Evolutionary conservation across 2,888 invertebrate species (phyloP).

Genomic region (Monopis laevigella): DNA sequence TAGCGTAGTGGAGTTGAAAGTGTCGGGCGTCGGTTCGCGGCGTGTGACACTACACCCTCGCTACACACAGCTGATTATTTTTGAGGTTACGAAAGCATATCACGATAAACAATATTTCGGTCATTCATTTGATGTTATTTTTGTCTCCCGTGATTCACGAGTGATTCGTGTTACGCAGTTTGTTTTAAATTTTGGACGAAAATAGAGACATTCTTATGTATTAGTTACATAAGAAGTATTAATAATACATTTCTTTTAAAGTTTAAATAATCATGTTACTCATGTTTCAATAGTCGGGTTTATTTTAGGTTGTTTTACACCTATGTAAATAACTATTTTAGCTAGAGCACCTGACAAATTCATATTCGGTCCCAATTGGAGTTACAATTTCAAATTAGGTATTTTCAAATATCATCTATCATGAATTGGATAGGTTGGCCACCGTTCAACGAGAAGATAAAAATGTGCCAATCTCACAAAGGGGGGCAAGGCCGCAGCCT

Average conservation of each 20-base stretch:
- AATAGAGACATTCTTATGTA: too few relatives aligned
- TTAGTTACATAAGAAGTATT: too few relatives aligned
- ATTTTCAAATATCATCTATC: slow-evolving; percentile 1
- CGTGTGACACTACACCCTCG: slow-evolving; percentile 15
- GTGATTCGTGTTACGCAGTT: too few relatives aligned
- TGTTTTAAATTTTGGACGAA: too few relatives aligned
- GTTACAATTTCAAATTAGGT: too few relatives aligned
- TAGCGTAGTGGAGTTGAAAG: slow-evolving; percentile 52
- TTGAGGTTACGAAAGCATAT: slow-evolving; percentile 31
- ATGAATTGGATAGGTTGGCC: slow-evolving; percentile 8
- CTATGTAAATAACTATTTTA: too few relatives aligned
- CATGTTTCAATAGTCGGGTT: too few relatives aligned
- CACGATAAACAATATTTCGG: slow-evolving; percentile 26
- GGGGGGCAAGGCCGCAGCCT: slow-evolving; percentile 56
- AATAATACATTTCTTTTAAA: too few relatives aligned
- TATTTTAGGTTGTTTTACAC: too few relatives aligned
- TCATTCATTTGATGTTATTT: slow-evolving; percentile 30
- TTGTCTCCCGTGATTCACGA: slow-evolving; percentile 16
- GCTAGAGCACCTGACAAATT: too few relatives aligned
- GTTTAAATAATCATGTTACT: too few relatives aligned
- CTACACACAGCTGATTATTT: slow-evolving; percentile 44
- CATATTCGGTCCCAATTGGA: too few relatives aligned
- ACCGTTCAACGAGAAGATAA: slow-evolving; percentile 30
- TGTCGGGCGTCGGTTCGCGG: slow-evolving; percentile 30
- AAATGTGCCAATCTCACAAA: slow-evolving; percentile 61